A percentile compares a stretch with the other conserved stretches of the same genome.
These are phyloP conservation scores for Hirtodrosophila alboralis DNA, from an alignment of 2,888 invertebrate genomes.

Conservation along the genomic window DNA sequence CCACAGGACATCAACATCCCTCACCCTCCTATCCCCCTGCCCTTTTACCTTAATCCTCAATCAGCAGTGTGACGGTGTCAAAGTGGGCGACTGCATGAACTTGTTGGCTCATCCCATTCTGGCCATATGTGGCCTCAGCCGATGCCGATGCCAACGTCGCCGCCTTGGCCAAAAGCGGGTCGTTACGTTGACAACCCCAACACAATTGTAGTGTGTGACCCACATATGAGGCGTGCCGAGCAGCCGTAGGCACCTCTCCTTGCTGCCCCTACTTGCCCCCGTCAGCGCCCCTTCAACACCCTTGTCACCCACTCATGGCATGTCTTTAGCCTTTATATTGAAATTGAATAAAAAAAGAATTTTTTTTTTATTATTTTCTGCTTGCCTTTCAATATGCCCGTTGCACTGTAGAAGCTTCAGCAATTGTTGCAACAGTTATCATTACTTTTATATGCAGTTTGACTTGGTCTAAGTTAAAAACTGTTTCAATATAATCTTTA, in stretches of 20 bases:
- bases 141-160: too few relatives aligned
- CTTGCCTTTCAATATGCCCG: slow-evolving; percentile 42
- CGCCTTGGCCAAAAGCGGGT: slow-evolving; percentile 74
- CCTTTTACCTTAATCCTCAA: too few relatives aligned
- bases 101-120: slow-evolving; percentile 35
- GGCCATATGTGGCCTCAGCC: slow-evolving; percentile 65
- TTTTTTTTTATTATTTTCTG: too few relatives aligned
- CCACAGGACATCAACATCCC: slow-evolving; percentile 22
- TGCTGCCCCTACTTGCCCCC: not conserved
- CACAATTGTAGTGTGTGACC: slow-evolving; percentile 72
- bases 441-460: slow-evolving; percentile 20
- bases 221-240: slow-evolving; percentile 72
- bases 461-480: not conserved
- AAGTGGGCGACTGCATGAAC: slow-evolving; percentile 1
- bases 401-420: slow-evolving; percentile 1
- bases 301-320: slow-evolving; percentile 40
- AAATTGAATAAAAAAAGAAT: slow-evolving; percentile 72
- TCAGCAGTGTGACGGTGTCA: not conserved
- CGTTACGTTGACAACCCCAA: slow-evolving; percentile 76
- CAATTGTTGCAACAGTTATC: slow-evolving; percentile 11
- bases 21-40: not conserved
- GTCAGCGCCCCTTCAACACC: slow-evolving; percentile 13
- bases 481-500: not conserved
- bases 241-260: slow-evolving; percentile 32
- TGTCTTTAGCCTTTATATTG: slow-evolving; percentile 70